Conservation (phyloP, 2,113 vertebrate genomes). For the Spea bombifrons region DNA sequence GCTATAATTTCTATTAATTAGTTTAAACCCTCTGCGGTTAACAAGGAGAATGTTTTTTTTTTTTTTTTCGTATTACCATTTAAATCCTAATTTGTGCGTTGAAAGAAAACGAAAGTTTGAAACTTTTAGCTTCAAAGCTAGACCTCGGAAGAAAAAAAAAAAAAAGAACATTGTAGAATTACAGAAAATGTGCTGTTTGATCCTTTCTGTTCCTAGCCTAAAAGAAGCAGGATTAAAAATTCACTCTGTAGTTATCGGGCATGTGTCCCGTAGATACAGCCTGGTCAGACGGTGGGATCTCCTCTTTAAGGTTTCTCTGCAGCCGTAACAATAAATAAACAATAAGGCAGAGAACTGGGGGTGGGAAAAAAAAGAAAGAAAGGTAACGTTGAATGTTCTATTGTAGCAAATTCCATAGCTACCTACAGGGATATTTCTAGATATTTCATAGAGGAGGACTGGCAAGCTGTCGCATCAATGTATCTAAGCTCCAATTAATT, state of each 20-base stretch:
- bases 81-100: conserved; percentile 12
- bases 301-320: conserved; percentile 23
- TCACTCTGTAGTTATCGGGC: conserved; percentile 41
- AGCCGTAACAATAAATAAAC: conserved; percentile 44
- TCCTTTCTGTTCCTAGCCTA: conserved; percentile 33
- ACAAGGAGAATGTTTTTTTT: too few species aligned
- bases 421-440: background rate
- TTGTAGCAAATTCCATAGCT: conserved; percentile 1
- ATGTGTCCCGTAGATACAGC: conserved; percentile 40
- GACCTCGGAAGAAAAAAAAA: background rate
- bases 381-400: conserved; percentile 4
- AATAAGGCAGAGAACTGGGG: conserved; percentile 29
- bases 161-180: conserved; percentile 27
- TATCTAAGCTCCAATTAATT: too few species aligned
- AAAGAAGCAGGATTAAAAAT: conserved; percentile 44
- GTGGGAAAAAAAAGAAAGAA: background rate
- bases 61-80: conserved; percentile 2
- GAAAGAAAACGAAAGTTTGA: conserved; percentile 5
- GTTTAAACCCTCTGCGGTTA: too few species aligned
- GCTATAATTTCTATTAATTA: too few species aligned
- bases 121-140: conserved; percentile 36
- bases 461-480: background rate
- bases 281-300: conserved; percentile 38
- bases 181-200: conserved; percentile 38
- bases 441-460: background rate